These are phyloP conservation scores for Siniperca knerii DNA, from an alignment of 2,113 vertebrate genomes.

Conservation along the genomic window DNA sequence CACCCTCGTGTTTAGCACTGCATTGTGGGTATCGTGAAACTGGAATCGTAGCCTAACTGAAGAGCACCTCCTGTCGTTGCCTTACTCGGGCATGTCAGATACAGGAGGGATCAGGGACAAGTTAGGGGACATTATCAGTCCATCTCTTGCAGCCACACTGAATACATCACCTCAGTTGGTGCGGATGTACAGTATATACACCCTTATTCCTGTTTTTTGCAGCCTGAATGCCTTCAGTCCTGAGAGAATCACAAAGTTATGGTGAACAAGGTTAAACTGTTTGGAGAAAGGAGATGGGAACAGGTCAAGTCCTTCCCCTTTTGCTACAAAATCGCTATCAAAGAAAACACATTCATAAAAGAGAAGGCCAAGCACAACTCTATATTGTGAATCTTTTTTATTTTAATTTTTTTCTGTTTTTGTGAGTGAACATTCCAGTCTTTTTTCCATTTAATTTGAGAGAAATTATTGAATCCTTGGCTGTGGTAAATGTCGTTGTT, in stretches of 20 bases:
- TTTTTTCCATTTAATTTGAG: slow-evolving; percentile 66
- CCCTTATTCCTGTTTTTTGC: slow-evolving; percentile 49
- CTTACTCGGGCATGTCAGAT: slow-evolving; percentile 12
- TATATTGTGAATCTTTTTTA: slow-evolving; percentile 49
- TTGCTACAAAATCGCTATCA: slow-evolving; percentile 27
- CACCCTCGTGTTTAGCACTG: slow-evolving; percentile 59
- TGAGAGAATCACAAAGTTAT: slow-evolving; percentile 28
- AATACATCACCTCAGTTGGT: slow-evolving; percentile 44
- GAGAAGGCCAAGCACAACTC: slow-evolving; percentile 80
- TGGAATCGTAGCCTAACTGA: slow-evolving; percentile 77
- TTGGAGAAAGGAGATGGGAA: slow-evolving; percentile 37
- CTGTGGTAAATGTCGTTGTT: slow-evolving; percentile 68
- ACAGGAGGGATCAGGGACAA: slow-evolving; percentile 73
- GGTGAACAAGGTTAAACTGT: slow-evolving; percentile 24
- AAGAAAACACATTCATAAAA: slow-evolving; percentile 25
- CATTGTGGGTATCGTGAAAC: slow-evolving; percentile 78
- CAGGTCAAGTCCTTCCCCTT: background rate
- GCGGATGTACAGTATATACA: slow-evolving; percentile 21
- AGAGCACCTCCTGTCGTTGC: slow-evolving; percentile 62
- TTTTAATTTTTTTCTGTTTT: slow-evolving; percentile 31
- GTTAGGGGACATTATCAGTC: slow-evolving; percentile 65
- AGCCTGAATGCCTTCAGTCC: slow-evolving; percentile 67
- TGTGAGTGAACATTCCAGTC: slow-evolving; percentile 75
- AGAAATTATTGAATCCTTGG: slow-evolving; percentile 61
- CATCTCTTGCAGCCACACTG: slow-evolving; percentile 54